Percentiles rank a stretch among this genome's conserved stretches.
These are phyloP conservation scores for Passer domesticus DNA, from an alignment of 2,113 vertebrate genomes.

Conservation along the genomic window DNA sequence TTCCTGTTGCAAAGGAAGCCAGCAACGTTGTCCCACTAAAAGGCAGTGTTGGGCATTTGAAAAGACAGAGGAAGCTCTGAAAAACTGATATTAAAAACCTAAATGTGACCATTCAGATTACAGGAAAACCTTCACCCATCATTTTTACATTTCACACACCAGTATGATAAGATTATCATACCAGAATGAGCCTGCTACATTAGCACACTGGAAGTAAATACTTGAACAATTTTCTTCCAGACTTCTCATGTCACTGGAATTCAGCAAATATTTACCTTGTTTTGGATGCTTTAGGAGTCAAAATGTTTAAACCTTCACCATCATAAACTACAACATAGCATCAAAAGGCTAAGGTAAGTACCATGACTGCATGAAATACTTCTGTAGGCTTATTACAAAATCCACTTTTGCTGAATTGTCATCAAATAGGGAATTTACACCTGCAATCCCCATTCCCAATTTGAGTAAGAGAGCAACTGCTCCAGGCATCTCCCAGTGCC, in stretches of 20 bases:
- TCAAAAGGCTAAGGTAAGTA: background rate
- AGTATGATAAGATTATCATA: background rate
- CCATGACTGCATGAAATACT: background rate
- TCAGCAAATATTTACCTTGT: background rate
- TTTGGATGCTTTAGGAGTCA: background rate
- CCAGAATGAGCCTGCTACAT: background rate
- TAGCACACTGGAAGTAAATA: background rate
- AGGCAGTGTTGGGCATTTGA: background rate
- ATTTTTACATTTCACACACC: background rate
- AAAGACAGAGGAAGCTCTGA: background rate
- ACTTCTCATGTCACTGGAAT: background rate
- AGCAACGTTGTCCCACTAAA: background rate
- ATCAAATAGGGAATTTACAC: background rate
- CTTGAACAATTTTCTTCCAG: background rate
- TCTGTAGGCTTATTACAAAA: background rate
- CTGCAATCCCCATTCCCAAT: accelerated
- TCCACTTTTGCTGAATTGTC: background rate
- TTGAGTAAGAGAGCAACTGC: background rate
- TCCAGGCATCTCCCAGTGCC: background rate
- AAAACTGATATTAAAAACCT: background rate
- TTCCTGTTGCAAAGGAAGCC: background rate
- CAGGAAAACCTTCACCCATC: background rate
- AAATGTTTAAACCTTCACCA: background rate
- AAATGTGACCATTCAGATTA: background rate
- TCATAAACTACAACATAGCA: background rate